Evolutionary conservation across 2,888 invertebrate genomes (phyloP).

Genomic region (Isotomurus palustris): DNA sequence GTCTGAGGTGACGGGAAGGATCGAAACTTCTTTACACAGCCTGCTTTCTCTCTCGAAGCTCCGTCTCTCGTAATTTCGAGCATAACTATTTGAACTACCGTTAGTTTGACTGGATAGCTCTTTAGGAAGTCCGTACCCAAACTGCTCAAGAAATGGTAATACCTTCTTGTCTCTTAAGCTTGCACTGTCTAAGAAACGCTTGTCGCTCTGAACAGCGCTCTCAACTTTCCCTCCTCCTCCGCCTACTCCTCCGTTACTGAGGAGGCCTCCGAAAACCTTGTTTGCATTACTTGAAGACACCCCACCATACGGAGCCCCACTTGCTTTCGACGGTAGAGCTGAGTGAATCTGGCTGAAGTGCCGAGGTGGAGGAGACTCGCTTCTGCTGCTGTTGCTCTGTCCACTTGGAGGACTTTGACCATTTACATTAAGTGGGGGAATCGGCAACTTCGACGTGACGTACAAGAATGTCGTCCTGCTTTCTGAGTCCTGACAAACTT

Average conservation of each 20-base stretch:
- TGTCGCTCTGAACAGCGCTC: slow-evolving; percentile 6
- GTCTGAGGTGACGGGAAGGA: neutral
- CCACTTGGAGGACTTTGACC: neutral
- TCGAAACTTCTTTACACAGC: neutral
- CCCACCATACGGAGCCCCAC: neutral
- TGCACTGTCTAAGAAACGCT: slow-evolving; percentile 9
- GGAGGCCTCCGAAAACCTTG: slow-evolving; percentile 9
- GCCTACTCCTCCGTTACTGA: slow-evolving; percentile 1
- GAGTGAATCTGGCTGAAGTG: slow-evolving; percentile 9
- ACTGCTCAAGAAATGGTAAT: slow-evolving; percentile 44
- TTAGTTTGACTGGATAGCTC: slow-evolving; percentile 1
- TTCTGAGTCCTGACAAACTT: slow-evolving; percentile 45
- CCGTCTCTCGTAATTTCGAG: neutral
- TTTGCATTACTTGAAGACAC: slow-evolving; percentile 8
- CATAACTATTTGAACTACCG: slow-evolving; percentile 6
- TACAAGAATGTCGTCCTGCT: slow-evolving; percentile 45
- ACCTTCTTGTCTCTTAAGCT: slow-evolving; percentile 34
- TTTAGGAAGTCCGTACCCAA: slow-evolving; percentile 39
- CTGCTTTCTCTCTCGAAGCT: slow-evolving; percentile 5
- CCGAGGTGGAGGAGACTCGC: slow-evolving; percentile 14
- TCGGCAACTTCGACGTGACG: slow-evolving; percentile 45
- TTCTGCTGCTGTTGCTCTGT: neutral
- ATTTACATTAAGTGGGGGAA: slow-evolving; percentile 10
- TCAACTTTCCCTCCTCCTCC: neutral
- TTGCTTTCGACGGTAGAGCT: neutral